These are phyloP conservation scores for Astropecten irregularis DNA, from an alignment of 53 echinoderm and acorn worm genomes.

Conservation along the genomic window DNA sequence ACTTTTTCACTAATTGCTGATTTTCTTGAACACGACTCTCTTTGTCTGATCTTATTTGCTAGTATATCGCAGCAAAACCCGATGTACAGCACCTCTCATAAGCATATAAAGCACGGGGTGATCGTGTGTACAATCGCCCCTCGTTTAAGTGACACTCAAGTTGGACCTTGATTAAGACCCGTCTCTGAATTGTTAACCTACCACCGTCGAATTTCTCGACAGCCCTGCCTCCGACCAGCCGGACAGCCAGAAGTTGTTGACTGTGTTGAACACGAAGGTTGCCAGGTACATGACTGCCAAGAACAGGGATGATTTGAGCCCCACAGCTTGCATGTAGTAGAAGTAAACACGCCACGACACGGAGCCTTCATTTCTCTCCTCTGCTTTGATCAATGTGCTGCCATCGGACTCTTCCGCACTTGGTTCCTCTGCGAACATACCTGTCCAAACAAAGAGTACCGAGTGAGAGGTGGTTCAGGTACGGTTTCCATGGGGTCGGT, in stretches of 20 bases:
- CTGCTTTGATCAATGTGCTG: conserved; percentile 31
- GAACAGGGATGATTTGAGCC: conserved; percentile 18
- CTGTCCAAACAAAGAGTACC: background rate
- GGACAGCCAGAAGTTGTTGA: conserved; percentile 86
- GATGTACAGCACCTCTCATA: no score
- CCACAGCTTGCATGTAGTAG: conserved; percentile 68
- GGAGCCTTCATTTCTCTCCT: conserved; percentile 77
- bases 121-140: no score
- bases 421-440: background rate
- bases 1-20: no score
- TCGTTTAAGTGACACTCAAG: no score
- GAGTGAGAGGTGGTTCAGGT: background rate
- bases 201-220: conserved; percentile 34
- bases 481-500: background rate
- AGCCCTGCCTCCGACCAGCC: conserved; percentile 82
- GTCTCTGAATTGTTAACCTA: no score
- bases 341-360: conserved; percentile 75
- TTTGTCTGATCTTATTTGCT: no score
- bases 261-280: conserved; percentile 51
- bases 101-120: no score
- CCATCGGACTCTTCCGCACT: conserved; percentile 9
- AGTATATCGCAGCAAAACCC: no score
- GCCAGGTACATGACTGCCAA: conserved; percentile 29
- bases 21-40: no score
- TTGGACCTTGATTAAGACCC: no score